Percentiles rank a stretch among this genome's conserved stretches.
These are phyloP conservation scores for Osmoderma eremita DNA, from an alignment of 2,888 invertebrate species.

Conservation along the genomic window DNA sequence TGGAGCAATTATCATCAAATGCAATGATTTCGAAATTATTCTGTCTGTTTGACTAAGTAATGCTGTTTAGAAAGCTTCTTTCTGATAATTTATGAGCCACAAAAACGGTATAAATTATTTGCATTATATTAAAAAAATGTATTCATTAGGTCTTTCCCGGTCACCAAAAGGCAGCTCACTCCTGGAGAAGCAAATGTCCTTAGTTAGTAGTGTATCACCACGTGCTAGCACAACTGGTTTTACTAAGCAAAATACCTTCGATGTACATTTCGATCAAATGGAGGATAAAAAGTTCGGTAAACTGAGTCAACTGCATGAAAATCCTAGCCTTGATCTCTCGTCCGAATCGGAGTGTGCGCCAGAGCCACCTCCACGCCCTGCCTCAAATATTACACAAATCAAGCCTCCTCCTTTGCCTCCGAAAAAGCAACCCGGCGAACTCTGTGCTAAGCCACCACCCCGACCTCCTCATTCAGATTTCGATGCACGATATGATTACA, in stretches of 20 bases:
- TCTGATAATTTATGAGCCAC: no score
- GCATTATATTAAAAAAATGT: not conserved
- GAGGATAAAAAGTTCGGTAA: slow-evolving; percentile 40
- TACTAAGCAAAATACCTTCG: slow-evolving; percentile 63
- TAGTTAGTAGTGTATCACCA: slow-evolving; percentile 43
- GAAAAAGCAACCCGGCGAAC: slow-evolving; percentile 72
- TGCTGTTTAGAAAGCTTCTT: no score
- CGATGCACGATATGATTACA: slow-evolving; percentile 68
- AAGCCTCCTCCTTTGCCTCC: slow-evolving; percentile 81
- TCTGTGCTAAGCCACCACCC: slow-evolving; percentile 72
- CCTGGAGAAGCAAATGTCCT: slow-evolving; percentile 53
- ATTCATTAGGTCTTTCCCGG: slow-evolving; percentile 19
- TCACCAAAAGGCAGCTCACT: slow-evolving; percentile 52
- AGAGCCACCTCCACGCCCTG: slow-evolving; percentile 76
- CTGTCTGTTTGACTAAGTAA: not conserved
- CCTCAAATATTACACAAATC: slow-evolving; percentile 69
- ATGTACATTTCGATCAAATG: slow-evolving; percentile 53
- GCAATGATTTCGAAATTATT: not conserved
- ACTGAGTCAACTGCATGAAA: slow-evolving; percentile 55
- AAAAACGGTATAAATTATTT: no score
- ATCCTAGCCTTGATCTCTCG: slow-evolving; percentile 59
- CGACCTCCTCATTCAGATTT: slow-evolving; percentile 69
- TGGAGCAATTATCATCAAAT: no score
- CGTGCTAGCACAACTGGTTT: slow-evolving; percentile 45
- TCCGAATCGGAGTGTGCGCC: slow-evolving; percentile 65